Conservation (phyloP, 2,888 invertebrate species). For the Tricholauxania praeusta region DNA sequence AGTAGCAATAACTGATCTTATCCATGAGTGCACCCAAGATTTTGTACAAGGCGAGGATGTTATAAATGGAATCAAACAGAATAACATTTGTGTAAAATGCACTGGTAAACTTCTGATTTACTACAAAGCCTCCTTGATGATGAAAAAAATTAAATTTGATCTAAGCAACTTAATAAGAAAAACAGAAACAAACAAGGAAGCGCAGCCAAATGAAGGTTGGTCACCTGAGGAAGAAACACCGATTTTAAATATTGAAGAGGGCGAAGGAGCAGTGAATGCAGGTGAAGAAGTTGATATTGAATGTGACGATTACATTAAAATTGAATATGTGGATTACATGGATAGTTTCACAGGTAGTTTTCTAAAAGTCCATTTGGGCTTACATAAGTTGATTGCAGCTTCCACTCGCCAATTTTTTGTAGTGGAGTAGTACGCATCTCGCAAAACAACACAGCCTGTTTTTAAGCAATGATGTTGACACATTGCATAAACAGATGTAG, state of each 20-base stretch:
- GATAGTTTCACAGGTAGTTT: conserved; percentile 13
- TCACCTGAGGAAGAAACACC: no score
- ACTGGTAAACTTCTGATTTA: conserved; percentile 53
- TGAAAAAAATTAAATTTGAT: conserved; percentile 52
- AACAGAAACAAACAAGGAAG: neutral
- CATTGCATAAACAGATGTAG: no score
- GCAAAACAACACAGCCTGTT: no score
- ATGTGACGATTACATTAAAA: conserved; percentile 31
- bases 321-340: conserved; percentile 21
- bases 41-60: conserved; percentile 44
- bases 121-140: conserved; percentile 54
- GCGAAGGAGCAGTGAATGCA: conserved; percentile 32
- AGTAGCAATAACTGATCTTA: conserved; percentile 51
- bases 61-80: conserved; percentile 29
- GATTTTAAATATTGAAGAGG: neutral
- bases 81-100: conserved; percentile 55
- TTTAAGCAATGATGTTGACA: no score
- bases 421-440: no score
- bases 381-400: no score
- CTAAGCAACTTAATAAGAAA: conserved; percentile 50
- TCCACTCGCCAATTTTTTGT: no score
- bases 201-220: neutral
- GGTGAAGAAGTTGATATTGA: conserved; percentile 40
- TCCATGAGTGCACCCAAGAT: conserved; percentile 53
- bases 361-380: no score